Percentiles rank a stretch among this genome's conserved stretches.
phyloP scores from a whole-genome alignment of 2,888 invertebrate species.

The Caenorhabditis auriculariae region DNA sequence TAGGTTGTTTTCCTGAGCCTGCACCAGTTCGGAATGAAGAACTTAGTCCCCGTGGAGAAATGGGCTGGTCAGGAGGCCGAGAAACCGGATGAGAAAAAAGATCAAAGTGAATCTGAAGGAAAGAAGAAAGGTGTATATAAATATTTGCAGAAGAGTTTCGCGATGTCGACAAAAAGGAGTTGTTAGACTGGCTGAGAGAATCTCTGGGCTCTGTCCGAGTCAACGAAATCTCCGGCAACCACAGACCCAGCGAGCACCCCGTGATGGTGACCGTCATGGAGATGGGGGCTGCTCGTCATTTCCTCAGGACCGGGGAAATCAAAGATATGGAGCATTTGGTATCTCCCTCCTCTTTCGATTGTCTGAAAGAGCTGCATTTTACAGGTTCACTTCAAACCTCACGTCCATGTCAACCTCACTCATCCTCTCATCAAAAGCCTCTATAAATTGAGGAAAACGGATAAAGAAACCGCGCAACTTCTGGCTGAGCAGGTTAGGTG shows the following conservation, averaged over 20 bases:
- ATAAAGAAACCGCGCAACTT: constrained; percentile 81
- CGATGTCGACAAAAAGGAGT: constrained; percentile 76
- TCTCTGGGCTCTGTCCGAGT: constrained; percentile 72
- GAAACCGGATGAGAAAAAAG: constrained; percentile 58
- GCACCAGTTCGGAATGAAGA: constrained; percentile 80
- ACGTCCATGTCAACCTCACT: constrained; percentile 88
- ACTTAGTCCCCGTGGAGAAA: constrained; percentile 85
- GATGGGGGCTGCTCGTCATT: constrained; percentile 94
- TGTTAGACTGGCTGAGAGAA: constrained; percentile 79
- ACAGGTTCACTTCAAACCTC: constrained; percentile 71
- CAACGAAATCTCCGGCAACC: constrained; percentile 68
- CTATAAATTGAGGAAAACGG: constrained; percentile 74
- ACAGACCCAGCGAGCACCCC: constrained; percentile 83
- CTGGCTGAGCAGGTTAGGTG: constrained; percentile 78
- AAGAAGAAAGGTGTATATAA: background rate
- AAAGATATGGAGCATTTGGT: constrained; percentile 73
- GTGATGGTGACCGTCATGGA: constrained; percentile 90
- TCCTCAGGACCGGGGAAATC: constrained; percentile 75
- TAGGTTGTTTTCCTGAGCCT: constrained; percentile 73
- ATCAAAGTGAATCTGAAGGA: constrained; percentile 32
- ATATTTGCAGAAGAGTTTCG: constrained; percentile 72
- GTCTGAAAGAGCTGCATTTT: background rate
- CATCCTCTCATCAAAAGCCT: constrained; percentile 89
- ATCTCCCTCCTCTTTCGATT: background rate
- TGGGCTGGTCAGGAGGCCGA: constrained; percentile 71